Conservation (phyloP, 1,140 invertebrate species). For the Planococcus citri region DNA sequence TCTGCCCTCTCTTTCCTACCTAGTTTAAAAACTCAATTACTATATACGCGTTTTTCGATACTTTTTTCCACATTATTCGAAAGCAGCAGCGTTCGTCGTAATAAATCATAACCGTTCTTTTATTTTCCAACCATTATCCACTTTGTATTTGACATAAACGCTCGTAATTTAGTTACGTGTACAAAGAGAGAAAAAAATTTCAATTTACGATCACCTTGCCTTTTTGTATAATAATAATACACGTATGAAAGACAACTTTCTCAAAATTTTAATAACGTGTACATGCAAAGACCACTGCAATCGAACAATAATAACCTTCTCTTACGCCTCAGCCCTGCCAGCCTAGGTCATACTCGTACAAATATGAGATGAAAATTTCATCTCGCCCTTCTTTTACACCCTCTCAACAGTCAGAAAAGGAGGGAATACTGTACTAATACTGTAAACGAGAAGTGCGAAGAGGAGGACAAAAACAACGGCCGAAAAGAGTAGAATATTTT, state of each 20-base stretch:
- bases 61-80: conserved; percentile 4
- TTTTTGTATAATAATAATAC: too few species aligned
- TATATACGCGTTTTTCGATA: not conserved
- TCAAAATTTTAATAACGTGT: not conserved
- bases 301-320: too few species aligned
- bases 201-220: not conserved
- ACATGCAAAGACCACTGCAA: too few species aligned
- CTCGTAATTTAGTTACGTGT: not conserved
- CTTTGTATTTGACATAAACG: not conserved
- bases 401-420: too few species aligned
- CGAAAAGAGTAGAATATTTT: conserved; percentile 8
- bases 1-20: not conserved
- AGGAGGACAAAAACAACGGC: not conserved
- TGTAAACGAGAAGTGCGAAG: not conserved
- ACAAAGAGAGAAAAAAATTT: not conserved
- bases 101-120: not conserved
- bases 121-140: not conserved
- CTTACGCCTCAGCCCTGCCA: too few species aligned
- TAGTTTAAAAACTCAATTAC: not conserved
- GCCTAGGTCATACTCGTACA: not conserved
- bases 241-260: not conserved
- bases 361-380: too few species aligned
- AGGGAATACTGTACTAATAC: not conserved
- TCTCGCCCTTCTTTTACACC: too few species aligned
- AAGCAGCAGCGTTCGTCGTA: not conserved